phyloP scores from a whole-genome alignment of 1,140 invertebrate genomes.

The Riptortus pedestris region DNA sequence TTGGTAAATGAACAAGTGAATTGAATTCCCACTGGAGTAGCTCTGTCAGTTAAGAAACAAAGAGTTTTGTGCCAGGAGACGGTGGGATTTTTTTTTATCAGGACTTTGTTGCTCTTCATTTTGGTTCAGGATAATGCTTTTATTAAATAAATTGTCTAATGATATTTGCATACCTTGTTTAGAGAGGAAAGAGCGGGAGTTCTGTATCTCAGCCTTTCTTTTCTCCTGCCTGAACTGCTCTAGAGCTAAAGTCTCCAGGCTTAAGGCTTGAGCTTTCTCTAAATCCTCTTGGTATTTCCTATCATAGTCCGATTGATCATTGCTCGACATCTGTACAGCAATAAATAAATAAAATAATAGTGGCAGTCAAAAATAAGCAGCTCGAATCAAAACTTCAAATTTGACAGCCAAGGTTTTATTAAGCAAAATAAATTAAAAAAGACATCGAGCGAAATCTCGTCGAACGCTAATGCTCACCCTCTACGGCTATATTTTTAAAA shows the following conservation, averaged over 20 bases:
- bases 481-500: not conserved
- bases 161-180: not conserved
- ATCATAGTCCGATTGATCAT: constrained; percentile 39
- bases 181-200: not conserved
- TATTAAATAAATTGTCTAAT: too few relatives aligned
- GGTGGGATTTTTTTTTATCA: too few relatives aligned
- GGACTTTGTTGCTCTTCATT: too few relatives aligned
- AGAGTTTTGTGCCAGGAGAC: too few relatives aligned
- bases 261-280: constrained; percentile 72
- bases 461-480: not conserved
- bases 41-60: too few relatives aligned
- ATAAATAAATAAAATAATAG: not conserved
- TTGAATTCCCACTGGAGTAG: too few relatives aligned
- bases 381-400: not conserved
- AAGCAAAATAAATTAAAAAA: not conserved
- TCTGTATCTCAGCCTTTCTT: constrained; percentile 39
- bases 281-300: constrained; percentile 72
- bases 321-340: constrained; percentile 12
- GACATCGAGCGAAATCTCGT: not conserved
- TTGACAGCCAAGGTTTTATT: not conserved
- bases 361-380: not conserved
- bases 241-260: constrained; percentile 69
- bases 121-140: too few relatives aligned
- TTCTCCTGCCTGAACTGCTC: constrained; percentile 58
- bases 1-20: too few relatives aligned